Evolutionary conservation across 2,888 invertebrate species (phyloP), one percentile per base, ranked within the genome.

Genomic region (Tipula vernalis): DNA sequence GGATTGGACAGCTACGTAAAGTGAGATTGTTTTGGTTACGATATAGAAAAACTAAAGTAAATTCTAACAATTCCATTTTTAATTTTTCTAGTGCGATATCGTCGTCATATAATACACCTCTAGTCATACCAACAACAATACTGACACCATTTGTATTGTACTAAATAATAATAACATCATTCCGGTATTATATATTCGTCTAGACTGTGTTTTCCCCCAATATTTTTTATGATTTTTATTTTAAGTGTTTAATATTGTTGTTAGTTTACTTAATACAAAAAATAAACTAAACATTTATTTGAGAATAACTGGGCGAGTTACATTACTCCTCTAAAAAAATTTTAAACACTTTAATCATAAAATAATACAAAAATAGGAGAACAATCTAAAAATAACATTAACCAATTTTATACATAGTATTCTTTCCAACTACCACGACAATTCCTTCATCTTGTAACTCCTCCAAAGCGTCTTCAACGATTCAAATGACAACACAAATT

Each of bases 141-240:
- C n/a, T 57, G 4, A 51, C 51, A 90, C 93, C 93, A 42, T 88
- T 94, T 18, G 90, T 92, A 6, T 89, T 94, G 8, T 95, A 94
- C 89, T 92, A 93, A 86, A 89, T 94, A 0, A 91, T 95, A 86
- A 93, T 94, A 2, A 92, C 93, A 5, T 89, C 94, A 15, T 95
- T 96, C 90, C 93, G 96, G 28, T 94, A 97, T 90, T 99, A 99
- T 92, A 92, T 99, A 83, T 99, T 98, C 91, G 95, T 99, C 6
- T 99, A 98, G 97, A 96, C 96, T 10, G 99, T 99, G 39, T 99
- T 99, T 92, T 97, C 98, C 0, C 99, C 99, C 0, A 99, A 99
- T 91, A 93, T 98, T 42, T 92, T 99, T 3, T 98, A 98, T 90
- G 97, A 97, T 88, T 93, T 93, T 88, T 91, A 90, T 89, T 89